Evolutionary conservation across 2,113 vertebrate genomes (phyloP), one percentile per base, ranked within the genome.

Genomic region (Antigone vipio): DNA sequence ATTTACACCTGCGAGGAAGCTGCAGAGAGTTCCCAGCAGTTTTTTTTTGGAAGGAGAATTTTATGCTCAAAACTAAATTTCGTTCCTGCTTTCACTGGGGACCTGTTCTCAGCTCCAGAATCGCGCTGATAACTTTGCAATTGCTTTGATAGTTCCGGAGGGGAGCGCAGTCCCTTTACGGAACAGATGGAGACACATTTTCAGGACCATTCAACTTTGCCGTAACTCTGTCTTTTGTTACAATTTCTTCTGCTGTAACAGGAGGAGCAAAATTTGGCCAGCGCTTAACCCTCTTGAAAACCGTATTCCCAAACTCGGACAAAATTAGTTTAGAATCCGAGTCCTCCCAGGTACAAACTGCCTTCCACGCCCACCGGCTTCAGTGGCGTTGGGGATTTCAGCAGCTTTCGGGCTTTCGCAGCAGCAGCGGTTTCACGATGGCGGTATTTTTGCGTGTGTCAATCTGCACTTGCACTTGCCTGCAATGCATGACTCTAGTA

Each of bases 181-280:
- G 77, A 92, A 87, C 95, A 97, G 96, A 97, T 91, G 91, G 94
- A 95, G 89, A 69, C 16, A 2, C 40, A 59, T 78, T 93, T 94
- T 34, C 95, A 90, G 69, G 53, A 75, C 49, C 42, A 45, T 82
- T 81, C 94, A 11, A 53, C 66, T 76, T 58, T 4, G 42, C 92
- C 11, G 10, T 58, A 24, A 69, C 66, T 85, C 76, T 9, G 13
- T 11, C 44, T 85, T 68, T 68, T 24, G 29, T 29, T 58, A 32
- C 22, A 19, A 64, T 76, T 69, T 85, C 73, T 81, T 56, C 56
- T 30, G 44, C 78, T 35, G 0, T 17, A 50, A 34, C 17, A 10
- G 85, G 50, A 69, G 47, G 23, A 84, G 52, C 53, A 79, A 50
- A 44, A 69, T 30, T 34, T 22, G n/a, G 49, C 77, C 40, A 27